phyloP scores from a whole-genome alignment of 2,888 invertebrate species.

The Macrosiphum euphorbiae region DNA sequence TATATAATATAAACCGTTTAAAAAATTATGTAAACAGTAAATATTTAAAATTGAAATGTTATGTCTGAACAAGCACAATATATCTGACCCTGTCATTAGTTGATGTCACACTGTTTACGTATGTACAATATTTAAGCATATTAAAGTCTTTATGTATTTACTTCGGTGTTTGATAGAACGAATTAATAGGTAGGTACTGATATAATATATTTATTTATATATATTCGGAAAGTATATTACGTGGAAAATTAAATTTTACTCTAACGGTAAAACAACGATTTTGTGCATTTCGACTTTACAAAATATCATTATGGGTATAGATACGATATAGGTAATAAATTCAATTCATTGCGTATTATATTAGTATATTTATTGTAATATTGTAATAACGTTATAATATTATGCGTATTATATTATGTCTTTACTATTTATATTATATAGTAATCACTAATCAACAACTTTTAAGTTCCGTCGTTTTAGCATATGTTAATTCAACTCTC shows the following conservation, averaged over 20 bases:
- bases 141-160: not conserved
- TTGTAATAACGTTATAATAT: not conserved
- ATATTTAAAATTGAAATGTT: not conserved
- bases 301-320: not conserved
- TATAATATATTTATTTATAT: not conserved
- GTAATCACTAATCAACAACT: constrained; percentile 2
- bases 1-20: not conserved
- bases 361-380: not conserved
- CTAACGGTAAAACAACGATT: not conserved
- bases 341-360: not conserved
- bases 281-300: constrained; percentile 27
- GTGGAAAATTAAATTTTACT: not conserved
- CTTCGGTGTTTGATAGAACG: not conserved
- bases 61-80: not conserved
- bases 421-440: not conserved
- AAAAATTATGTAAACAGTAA: not conserved
- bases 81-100: constrained; percentile 45
- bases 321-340: not conserved
- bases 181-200: not conserved
- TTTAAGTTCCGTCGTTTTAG: not conserved
- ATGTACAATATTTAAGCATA: not conserved
- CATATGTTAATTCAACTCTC: not conserved
- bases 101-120: constrained; percentile 5
- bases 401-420: not conserved
- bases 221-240: not conserved